Evolutionary conservation across 2,113 vertebrate species (phyloP).

Genomic region (Edolisoma coerulescens): DNA sequence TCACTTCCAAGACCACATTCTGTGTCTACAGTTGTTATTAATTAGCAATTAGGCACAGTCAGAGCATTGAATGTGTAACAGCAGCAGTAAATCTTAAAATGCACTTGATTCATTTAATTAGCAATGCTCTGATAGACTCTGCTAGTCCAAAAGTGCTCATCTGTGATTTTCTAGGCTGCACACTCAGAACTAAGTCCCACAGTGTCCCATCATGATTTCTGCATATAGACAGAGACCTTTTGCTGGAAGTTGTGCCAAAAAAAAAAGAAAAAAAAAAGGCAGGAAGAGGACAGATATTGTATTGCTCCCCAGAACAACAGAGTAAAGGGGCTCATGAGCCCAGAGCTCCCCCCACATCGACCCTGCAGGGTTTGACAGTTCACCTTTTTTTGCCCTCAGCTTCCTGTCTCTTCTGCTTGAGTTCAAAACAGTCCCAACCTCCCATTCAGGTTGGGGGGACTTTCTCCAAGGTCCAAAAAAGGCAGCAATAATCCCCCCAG

Average conservation of each 20-base stretch:
- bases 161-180: neutral
- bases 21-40: neutral
- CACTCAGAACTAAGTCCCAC: neutral
- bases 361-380: neutral
- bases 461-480: neutral
- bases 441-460: neutral
- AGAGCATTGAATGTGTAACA: neutral
- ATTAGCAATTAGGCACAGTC: neutral
- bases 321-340: neutral
- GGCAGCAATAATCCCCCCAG: neutral
- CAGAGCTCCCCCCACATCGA: neutral
- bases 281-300: neutral
- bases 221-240: neutral
- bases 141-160: neutral
- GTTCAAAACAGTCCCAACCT: neutral
- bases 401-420: neutral
- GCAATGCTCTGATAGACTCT: neutral
- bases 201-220: neutral
- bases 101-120: neutral
- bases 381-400: neutral
- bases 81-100: neutral
- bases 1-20: neutral
- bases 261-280: neutral
- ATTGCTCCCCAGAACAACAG: neutral
- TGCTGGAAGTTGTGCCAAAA: neutral